Evolutionary conservation across 2,797 vertebrate genomes (phyloP), one percentile per base, ranked within the genome.

Genomic region (Steatocranus sp.): DNA sequence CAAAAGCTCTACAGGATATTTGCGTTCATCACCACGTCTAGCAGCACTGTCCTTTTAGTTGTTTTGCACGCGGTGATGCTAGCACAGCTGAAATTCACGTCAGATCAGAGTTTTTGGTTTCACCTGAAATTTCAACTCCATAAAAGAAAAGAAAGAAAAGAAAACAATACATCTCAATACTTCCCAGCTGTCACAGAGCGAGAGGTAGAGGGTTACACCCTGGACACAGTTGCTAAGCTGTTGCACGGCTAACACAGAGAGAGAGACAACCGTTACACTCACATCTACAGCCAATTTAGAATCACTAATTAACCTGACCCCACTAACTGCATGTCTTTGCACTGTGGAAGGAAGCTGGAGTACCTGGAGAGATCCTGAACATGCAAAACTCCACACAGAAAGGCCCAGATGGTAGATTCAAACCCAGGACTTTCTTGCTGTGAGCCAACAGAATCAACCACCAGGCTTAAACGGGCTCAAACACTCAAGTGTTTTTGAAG

Each of bases 51-150:
- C 83, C 43, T 56, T 87, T 32, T 9, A 74, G 23, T 83, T 49
- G 15, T 46, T 27, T 38, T 34, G n/a, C 30, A 80, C 81, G 76
- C 14, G 30, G 53, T 89, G 84, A 88, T 56, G 66, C 74, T 79
- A 66, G 75, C 81, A 86, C 87, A 82, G 88, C 84, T 88, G 75
- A 79, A 78, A 70, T 75, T 86, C 76, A 90, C 66, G 7, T 78
- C 66, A 3, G 56, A 76, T 70, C n/a, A 58, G 58, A 43, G 73
- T 34, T 43, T 70, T 75, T 76, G 53, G 84, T 83, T 68, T 73
- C 30, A 18, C 53, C 34, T 51, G 50, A 77, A 73, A 50, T 70
- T 58, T n/a, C 53, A 70, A 8, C 25, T 4, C 75, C 82, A 46
- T 84, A 78, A 77, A 68, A 18, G 14, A 74, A 76, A 54, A 11